These are phyloP conservation scores for Germaria angustata DNA, from an alignment of 2,888 invertebrate genomes.

Conservation along the genomic window DNA sequence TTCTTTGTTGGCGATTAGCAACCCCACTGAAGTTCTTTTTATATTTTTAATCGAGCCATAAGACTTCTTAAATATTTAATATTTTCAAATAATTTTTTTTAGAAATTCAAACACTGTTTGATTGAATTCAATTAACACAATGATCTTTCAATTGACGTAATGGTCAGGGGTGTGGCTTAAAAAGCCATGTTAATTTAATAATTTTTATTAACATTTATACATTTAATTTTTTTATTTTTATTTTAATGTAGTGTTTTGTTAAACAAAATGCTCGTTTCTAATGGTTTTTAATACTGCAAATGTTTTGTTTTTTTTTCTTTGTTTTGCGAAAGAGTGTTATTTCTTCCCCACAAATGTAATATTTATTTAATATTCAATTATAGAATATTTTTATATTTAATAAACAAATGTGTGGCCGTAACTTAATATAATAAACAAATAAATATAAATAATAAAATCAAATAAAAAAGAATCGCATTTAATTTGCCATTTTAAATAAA, in stretches of 20 bases:
- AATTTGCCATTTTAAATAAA: constrained; percentile 3
- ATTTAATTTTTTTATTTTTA: neutral
- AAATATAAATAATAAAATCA: neutral
- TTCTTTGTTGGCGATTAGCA: too few species aligned
- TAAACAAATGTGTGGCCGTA: neutral
- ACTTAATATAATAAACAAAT: neutral
- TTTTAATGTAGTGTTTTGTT: neutral
- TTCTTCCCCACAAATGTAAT: neutral
- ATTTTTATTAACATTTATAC: neutral
- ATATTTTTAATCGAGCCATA: too few species aligned
- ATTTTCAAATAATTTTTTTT: too few species aligned
- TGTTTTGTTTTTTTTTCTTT: neutral
- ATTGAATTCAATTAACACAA: neutral
- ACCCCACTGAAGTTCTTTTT: too few species aligned
- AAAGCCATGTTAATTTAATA: neutral
- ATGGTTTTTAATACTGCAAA: neutral
- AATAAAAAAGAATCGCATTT: constrained; percentile 25
- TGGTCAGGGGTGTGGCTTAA: neutral
- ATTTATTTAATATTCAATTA: neutral
- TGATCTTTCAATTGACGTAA: neutral
- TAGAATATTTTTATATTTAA: neutral
- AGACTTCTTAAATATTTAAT: too few species aligned
- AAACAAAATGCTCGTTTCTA: neutral
- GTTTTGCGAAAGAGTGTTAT: neutral
- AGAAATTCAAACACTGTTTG: too few species aligned